These are phyloP conservation scores for Cantharis rustica DNA, from an alignment of 2,888 invertebrate species.

Conservation along the genomic window DNA sequence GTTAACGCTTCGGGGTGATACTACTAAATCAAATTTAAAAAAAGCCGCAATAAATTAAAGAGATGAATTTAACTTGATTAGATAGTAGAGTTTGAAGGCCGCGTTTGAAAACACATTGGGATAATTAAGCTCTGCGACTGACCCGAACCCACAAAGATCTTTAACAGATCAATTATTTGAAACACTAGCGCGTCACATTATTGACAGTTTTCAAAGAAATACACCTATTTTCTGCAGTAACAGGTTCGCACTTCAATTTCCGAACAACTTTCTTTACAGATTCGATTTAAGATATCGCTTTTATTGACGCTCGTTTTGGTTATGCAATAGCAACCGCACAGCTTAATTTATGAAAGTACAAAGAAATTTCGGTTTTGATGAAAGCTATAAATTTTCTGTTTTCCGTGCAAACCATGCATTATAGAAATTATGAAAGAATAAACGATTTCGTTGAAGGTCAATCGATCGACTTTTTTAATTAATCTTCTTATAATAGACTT, in stretches of 20 bases:
- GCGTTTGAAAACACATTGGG: constrained; percentile 19
- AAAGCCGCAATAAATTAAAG: constrained; percentile 28
- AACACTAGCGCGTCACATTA: constrained; percentile 26
- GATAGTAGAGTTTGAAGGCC: constrained; percentile 17
- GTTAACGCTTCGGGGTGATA: constrained; percentile 11
- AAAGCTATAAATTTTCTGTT: not conserved
- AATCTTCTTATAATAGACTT: not conserved
- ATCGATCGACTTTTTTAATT: not conserved
- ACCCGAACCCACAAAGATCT: constrained; percentile 18
- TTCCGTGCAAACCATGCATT: not conserved
- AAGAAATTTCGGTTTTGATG: not conserved
- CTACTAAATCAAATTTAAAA: constrained; percentile 16
- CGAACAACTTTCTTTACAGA: constrained; percentile 23
- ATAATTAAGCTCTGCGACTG: constrained; percentile 19
- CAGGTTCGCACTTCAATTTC: constrained; percentile 28
- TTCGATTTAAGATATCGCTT: constrained; percentile 9
- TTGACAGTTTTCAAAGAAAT: constrained; percentile 27
- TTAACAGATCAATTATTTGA: constrained; percentile 30
- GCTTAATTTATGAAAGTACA: not conserved
- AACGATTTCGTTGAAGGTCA: not conserved
- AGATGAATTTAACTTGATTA: constrained; percentile 27
- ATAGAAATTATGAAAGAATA: not conserved
- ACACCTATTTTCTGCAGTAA: constrained; percentile 23
- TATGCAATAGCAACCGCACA: not conserved
- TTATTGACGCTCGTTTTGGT: not conserved